Evolutionary conservation across 2,797 vertebrate genomes (phyloP), one percentile per base, ranked within the genome.

Genomic region (Coluber constrictor): DNA sequence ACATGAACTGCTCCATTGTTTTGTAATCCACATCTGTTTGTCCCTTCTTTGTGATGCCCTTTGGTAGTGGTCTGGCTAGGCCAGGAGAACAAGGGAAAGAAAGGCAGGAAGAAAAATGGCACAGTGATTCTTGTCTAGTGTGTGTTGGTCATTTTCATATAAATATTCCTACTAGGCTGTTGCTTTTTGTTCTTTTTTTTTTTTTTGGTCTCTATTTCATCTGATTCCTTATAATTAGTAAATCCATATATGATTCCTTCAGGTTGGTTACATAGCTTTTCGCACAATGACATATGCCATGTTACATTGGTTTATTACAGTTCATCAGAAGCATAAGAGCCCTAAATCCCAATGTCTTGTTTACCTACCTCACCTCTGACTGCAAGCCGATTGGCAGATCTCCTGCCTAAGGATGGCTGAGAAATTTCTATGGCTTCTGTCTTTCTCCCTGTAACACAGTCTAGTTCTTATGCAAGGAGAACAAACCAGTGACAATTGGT

Each of bases 401-500:
- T 86, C 96, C 93, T 96, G 94, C 0, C 87, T 70, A 96, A 94
- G 97, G 96, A 97, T 97, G 97, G 97, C 97, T 97, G 97, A 96
- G 94, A 94, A 96, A 97, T 95, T 94, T 93, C 57, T 96, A 95
- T 94, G 93, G 93, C 96, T 96, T 93, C 95, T 92, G 95, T 96
- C 96, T 95, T 90, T 97, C 96, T 97, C 97, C 97, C 96, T 94
- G 91, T 94, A 97, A 96, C 98, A 98, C 98, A 98, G 97, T 94
- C 97, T 96, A 98, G 97, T 97, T 98, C 96, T 96, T 98, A 97
- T 90, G 97, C 97, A 96, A 95, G 96, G 97, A 70, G 96, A 96
- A 98, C 98, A 98, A 99, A 99, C 98, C 97, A 96, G 97, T 98
- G 98, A 98, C 98, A 98, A 98, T 98, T 98, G 98, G 98, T 99